Evolutionary conservation across 2,888 invertebrate species (phyloP), one percentile per base, ranked within the genome.

Genomic region (Acrobasis consociella): DNA sequence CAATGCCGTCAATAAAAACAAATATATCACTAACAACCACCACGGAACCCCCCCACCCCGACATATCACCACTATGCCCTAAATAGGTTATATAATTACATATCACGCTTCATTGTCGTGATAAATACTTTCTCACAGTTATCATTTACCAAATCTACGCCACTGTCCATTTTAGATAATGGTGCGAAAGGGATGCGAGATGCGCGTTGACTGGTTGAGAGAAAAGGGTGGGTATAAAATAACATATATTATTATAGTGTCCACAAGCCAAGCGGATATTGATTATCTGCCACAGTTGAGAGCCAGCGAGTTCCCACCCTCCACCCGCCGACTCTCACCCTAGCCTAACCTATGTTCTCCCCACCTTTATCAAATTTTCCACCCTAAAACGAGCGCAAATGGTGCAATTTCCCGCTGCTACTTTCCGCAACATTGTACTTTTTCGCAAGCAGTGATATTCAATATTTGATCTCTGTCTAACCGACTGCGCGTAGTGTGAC

Each of bases 241-340:
- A 91, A 89, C 91, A 86, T 91, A 92, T 93, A 93, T 88, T 89
- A 89, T 87, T 90, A 90, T 90, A 91, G 89, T 92, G 93, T 92
- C 93, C 93, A 93, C 91, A 91, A 92, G 93, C 92, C 93, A 91
- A 92, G 93, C 93, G 93, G 93, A 93, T 93, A 93, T 93, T 93
- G 93, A 93, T 93, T 93, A 93, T 93, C 93, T 93, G 92, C 92
- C 92, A 92, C 91, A 92, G 92, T 91, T 89, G 91, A 91, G 91
- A 92, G 90, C 89, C 88, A 85, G 87, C 86, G 81, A 84, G 79
- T 84, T 89, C 87, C 83, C 78, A 82, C 77, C 83, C 77, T 80
- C 74, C 76, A 71, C 69, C 74, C 71, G 67, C 69, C 67, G 58
- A 66, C 74, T 70, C 69, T 65, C 71, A 70, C 68, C 72, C 69